Conservation (phyloP, 2,888 invertebrate species). For the Tanypteryx hageni region DNA sequence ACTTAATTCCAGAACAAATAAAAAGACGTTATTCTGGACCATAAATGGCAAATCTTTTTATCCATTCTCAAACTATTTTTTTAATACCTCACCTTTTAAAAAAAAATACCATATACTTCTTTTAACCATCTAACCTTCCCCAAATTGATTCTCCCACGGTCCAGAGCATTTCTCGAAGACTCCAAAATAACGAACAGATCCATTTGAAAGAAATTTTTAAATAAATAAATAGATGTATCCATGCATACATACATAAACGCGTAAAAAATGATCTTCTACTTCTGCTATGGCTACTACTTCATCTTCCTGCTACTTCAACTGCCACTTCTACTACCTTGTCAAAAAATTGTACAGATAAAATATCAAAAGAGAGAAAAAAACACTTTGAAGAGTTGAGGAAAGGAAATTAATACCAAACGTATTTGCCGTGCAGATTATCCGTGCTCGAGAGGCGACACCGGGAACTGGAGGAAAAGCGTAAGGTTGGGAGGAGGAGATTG, state of each 20-base stretch:
- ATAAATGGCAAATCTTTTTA: neutral
- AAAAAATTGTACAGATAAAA: constrained; percentile 66
- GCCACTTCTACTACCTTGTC: constrained; percentile 62
- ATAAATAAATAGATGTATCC: neutral
- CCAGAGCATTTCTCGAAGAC: constrained; percentile 6
- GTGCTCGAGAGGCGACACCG: constrained; percentile 58
- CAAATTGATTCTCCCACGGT: too few species aligned
- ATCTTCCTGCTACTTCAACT: constrained; percentile 16
- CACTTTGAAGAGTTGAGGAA: constrained; percentile 68
- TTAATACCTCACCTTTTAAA: constrained; percentile 5
- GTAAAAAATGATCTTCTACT: constrained; percentile 31
- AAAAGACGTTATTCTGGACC: neutral
- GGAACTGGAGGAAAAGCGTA: constrained; percentile 58
- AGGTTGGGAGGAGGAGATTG: constrained; percentile 55
- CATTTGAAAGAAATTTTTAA: neutral
- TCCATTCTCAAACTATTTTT: neutral
- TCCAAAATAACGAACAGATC: neutral
- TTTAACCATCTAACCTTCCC: neutral
- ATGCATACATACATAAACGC: neutral
- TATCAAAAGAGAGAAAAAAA: constrained; percentile 67
- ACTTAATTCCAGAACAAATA: neutral
- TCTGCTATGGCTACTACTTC: constrained; percentile 47
- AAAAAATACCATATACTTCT: neutral
- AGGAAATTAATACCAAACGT: constrained; percentile 61
- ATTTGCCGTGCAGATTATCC: constrained; percentile 62